phyloP scores from a whole-genome alignment of 2,113 vertebrate genomes.

The Malaclemys terrapin region DNA sequence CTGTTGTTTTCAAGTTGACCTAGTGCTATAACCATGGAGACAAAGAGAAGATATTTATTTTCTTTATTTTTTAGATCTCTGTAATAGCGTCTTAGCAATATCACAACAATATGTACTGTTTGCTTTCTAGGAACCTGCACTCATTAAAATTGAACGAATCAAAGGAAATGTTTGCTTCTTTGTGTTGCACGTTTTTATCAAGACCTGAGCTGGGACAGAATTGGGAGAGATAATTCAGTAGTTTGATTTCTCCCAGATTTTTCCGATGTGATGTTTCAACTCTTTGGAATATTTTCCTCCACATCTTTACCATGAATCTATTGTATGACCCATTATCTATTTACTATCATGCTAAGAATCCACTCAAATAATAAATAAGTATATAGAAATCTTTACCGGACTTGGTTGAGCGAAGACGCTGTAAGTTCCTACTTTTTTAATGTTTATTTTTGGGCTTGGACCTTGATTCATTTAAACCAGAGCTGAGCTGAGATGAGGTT shows the following conservation, averaged over 20 bases:
- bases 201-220: neutral
- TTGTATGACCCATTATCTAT: neutral
- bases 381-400: neutral
- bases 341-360: slow-evolving; percentile 10
- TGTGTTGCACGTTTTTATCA: neutral
- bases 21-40: slow-evolving; percentile 51
- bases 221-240: neutral
- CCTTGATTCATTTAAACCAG: neutral
- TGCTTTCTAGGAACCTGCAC: slow-evolving; percentile 55
- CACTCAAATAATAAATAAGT: slow-evolving; percentile 12
- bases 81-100: slow-evolving; percentile 52
- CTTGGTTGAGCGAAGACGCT: neutral
- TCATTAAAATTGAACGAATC: slow-evolving; percentile 70
- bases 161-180: slow-evolving; percentile 31
- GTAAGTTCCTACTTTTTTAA: rapidly evolving
- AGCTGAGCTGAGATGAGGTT: neutral
- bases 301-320: slow-evolving; percentile 27
- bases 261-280: slow-evolving; percentile 45
- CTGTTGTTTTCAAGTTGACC: slow-evolving; percentile 52
- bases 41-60: slow-evolving; percentile 65
- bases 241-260: slow-evolving; percentile 19
- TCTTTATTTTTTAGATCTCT: slow-evolving; percentile 65
- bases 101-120: slow-evolving; percentile 22
- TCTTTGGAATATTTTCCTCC: slow-evolving; percentile 17
- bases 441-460: neutral